Evolutionary conservation across 2,797 vertebrate species (phyloP).

Genomic region (Pteronotus mesoamericanus): DNA sequence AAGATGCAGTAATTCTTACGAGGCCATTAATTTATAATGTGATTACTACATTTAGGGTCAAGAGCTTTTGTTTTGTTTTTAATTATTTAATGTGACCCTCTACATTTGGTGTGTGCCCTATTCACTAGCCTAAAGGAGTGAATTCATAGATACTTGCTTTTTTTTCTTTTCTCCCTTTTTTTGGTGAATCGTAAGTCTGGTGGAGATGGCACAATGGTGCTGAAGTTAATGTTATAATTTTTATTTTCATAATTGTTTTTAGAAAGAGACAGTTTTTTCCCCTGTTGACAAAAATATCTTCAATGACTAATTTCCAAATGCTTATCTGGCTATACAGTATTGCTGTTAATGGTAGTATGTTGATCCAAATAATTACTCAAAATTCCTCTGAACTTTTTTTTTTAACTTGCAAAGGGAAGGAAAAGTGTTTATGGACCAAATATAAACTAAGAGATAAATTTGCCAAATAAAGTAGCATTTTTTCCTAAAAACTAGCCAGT

Average conservation of each 20-base stretch:
- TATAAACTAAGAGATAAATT: conserved; percentile 13
- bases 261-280: neutral
- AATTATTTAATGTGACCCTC: neutral
- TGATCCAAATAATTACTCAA: neutral
- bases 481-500: conserved; percentile 29
- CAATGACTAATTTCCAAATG: neutral
- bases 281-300: neutral
- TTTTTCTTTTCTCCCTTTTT: neutral
- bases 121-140: neutral
- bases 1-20: neutral
- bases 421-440: neutral
- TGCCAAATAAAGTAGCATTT: neutral
- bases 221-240: neutral
- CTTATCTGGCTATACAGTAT: neutral
- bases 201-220: neutral
- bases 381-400: neutral
- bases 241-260: neutral
- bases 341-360: neutral
- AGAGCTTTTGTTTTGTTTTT: neutral
- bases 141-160: neutral
- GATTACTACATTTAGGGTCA: neutral
- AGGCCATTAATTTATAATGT: neutral
- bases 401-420: neutral
- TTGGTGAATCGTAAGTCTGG: neutral
- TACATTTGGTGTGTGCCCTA: neutral